Percentiles rank a stretch among this genome's conserved stretches.
Conservation (phyloP, 2,797 vertebrate species). For the Orientallactaga sibirica region DNA sequence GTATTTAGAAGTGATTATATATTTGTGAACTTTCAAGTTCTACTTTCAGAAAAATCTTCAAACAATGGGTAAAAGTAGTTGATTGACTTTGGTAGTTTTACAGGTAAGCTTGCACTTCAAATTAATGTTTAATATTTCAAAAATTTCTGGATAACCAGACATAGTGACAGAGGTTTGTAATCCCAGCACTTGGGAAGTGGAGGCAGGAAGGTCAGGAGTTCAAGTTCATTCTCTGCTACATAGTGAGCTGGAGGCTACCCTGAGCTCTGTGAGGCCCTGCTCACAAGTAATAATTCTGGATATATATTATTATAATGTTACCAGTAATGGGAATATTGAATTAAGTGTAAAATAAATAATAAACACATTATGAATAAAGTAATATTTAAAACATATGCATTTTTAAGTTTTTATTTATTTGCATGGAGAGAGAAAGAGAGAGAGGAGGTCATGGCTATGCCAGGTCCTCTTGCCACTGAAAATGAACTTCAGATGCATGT, state of each 20-base stretch:
- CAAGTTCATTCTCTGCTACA: not conserved
- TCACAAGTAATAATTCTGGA: not conserved
- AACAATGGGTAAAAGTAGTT: not conserved
- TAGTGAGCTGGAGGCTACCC: not conserved
- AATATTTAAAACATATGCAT: too few relatives aligned
- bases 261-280: not conserved
- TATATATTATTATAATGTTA: not conserved
- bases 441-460: too few relatives aligned
- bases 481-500: too few relatives aligned
- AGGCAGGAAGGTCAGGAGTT: not conserved
- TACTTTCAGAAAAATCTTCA: constrained; percentile 20
- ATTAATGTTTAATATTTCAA: not conserved
- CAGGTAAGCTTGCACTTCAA: not conserved
- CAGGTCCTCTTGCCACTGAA: too few relatives aligned
- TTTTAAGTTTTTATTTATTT: too few relatives aligned
- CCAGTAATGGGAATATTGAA: not conserved
- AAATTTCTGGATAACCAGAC: not conserved
- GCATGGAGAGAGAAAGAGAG: too few relatives aligned
- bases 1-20: not conserved
- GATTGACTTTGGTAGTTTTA: not conserved
- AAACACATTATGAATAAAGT: not conserved
- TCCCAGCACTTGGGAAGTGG: fast-evolving
- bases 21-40: not conserved
- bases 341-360: not conserved
- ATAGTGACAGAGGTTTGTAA: not conserved